phyloP scores from a whole-genome alignment of 1,140 invertebrate genomes.

The Trialeurodes vaporariorum region DNA sequence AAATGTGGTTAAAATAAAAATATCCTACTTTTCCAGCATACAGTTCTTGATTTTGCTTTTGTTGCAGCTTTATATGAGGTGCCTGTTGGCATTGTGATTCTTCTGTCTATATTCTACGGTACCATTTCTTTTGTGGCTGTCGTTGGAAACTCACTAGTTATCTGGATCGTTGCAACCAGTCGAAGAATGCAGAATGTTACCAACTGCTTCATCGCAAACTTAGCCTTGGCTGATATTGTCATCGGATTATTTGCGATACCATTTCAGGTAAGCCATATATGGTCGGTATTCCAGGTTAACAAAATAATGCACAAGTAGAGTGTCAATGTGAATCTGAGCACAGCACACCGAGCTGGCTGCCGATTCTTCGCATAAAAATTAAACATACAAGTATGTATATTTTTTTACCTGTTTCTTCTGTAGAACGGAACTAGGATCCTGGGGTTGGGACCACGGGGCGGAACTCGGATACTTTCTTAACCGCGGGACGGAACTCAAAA shows the following conservation, averaged over 20 bases:
- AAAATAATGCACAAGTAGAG: too few relatives aligned
- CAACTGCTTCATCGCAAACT: constrained; percentile 68
- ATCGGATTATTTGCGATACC: constrained; percentile 66
- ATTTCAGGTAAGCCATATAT: constrained; percentile 50
- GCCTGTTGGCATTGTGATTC: constrained; percentile 52
- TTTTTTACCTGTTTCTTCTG: too few relatives aligned
- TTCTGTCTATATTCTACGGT: constrained; percentile 68
- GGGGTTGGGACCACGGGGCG: too few relatives aligned
- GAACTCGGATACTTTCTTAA: too few relatives aligned
- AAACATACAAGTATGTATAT: too few relatives aligned
- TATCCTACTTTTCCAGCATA: too few relatives aligned
- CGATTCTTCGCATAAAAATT: too few relatives aligned
- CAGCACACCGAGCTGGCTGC: too few relatives aligned
- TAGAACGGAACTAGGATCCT: too few relatives aligned
- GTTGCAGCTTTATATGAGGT: constrained; percentile 48
- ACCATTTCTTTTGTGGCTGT: constrained; percentile 67
- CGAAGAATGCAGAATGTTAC: constrained; percentile 67
- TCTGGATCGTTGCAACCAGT: constrained; percentile 63
- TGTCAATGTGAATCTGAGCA: too few relatives aligned
- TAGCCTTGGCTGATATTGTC: constrained; percentile 63
- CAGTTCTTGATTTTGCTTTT: constrained; percentile 1
- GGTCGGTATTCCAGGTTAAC: background rate
- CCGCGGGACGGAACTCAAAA: too few relatives aligned
- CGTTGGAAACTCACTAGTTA: constrained; percentile 66
- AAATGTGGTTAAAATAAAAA: background rate